phyloP scores from a whole-genome alignment of 2,113 vertebrate species.

The Python bivittatus region DNA sequence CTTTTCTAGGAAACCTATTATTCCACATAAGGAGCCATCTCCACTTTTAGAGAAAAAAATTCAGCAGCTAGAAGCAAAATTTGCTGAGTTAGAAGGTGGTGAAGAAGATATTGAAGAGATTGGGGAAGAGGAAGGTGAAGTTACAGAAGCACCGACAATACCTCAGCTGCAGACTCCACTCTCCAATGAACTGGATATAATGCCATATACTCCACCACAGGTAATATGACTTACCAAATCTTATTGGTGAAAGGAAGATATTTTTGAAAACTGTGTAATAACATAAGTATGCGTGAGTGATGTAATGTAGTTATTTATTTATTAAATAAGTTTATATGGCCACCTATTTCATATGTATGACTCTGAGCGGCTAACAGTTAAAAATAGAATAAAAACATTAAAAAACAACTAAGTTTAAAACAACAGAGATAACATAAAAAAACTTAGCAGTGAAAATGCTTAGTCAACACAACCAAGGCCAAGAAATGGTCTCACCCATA shows the following conservation, averaged over 20 bases:
- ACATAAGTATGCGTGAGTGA: background rate
- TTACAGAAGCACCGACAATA: constrained; percentile 83
- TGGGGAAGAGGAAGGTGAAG: constrained; percentile 93
- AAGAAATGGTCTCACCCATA: background rate
- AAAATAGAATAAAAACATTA: background rate
- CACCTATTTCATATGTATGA: background rate
- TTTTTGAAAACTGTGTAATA: background rate
- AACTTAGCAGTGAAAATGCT: background rate
- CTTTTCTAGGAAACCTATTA: constrained; percentile 88
- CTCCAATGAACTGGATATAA: constrained; percentile 88
- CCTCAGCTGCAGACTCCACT: constrained; percentile 88
- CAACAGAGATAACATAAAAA: background rate
- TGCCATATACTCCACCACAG: constrained; percentile 94
- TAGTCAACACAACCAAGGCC: background rate
- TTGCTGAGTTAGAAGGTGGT: constrained; percentile 92
- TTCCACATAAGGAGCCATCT: constrained; percentile 97
- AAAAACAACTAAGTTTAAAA: background rate
- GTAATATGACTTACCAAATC: constrained; percentile 68
- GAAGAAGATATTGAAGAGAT: constrained; percentile 96
- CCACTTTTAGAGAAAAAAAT: constrained; percentile 97
- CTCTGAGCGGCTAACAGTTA: background rate
- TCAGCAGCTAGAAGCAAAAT: constrained; percentile 95
- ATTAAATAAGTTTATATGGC: background rate
- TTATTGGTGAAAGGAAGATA: fast-evolving
- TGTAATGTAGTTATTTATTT: background rate